phyloP scores from a whole-genome alignment of 1,140 invertebrate genomes.

The Papilio aristodemus region DNA sequence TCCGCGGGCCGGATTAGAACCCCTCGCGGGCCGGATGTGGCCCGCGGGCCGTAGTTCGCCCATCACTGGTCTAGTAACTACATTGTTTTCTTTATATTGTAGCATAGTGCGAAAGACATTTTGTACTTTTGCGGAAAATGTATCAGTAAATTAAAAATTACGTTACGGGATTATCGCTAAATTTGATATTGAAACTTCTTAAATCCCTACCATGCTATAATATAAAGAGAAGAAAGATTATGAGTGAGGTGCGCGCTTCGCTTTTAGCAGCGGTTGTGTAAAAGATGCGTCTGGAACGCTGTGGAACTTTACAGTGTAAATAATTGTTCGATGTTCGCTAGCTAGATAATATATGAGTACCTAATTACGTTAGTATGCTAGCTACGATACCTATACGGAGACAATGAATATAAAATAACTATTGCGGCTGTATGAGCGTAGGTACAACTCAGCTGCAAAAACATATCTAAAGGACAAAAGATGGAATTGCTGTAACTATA shows the following conservation, averaged over 20 bases:
- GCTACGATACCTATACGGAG: background rate
- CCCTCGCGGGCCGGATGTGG: no score
- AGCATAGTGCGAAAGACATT: background rate
- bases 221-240: conserved; percentile 5
- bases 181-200: background rate
- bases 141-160: background rate
- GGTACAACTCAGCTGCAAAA: background rate
- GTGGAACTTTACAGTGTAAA: conserved; percentile 16
- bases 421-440: background rate
- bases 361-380: background rate
- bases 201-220: background rate
- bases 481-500: conserved; percentile 26
- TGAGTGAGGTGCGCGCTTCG: conserved; percentile 16
- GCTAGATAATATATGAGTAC: conserved; percentile 18
- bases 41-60: no score
- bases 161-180: background rate
- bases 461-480: conserved; percentile 28
- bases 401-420: background rate
- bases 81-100: background rate
- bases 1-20: no score
- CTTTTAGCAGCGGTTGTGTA: conserved; percentile 30
- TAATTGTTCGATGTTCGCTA: conserved; percentile 31
- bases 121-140: background rate
- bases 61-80: background rate
- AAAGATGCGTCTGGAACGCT: conserved; percentile 30